These are phyloP conservation scores for Allophyes oxyacanthae DNA, from an alignment of 2,888 invertebrate genomes.

Conservation along the genomic window DNA sequence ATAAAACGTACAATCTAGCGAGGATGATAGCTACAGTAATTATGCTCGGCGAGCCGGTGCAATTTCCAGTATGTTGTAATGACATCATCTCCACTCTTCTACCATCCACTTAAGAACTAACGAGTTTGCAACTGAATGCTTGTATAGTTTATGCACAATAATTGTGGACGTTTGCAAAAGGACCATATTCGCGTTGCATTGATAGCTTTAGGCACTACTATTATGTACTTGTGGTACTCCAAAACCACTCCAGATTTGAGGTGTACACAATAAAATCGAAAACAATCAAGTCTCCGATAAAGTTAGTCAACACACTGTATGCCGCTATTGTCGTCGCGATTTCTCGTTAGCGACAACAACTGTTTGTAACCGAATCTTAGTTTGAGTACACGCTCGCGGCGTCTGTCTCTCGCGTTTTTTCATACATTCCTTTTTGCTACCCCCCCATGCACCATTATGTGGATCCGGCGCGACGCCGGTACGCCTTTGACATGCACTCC, in stretches of 20 bases:
- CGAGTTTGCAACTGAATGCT: too few species aligned
- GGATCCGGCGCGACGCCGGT: conserved; percentile 87
- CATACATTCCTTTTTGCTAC: conserved; percentile 80
- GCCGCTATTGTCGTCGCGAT: conserved; percentile 60
- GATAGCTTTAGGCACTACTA: background rate
- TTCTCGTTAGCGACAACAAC: conserved; percentile 75
- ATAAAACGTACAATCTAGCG: too few species aligned
- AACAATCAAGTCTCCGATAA: conserved; percentile 47
- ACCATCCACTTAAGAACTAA: too few species aligned
- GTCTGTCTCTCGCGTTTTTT: conserved; percentile 78
- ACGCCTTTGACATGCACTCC: conserved; percentile 87
- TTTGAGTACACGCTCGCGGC: conserved; percentile 69
- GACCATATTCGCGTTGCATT: background rate
- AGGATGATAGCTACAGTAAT: too few species aligned
- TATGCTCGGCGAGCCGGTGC: too few species aligned
- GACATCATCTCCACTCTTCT: too few species aligned
- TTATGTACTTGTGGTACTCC: conserved; percentile 1
- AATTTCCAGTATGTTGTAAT: too few species aligned
- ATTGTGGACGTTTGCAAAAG: too few species aligned
- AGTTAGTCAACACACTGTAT: conserved; percentile 24
- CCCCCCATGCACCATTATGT: conserved; percentile 86
- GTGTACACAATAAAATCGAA: conserved; percentile 37
- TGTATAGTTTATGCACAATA: too few species aligned
- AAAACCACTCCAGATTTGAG: conserved; percentile 25
- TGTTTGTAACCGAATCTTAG: conserved; percentile 83